These are phyloP conservation scores for Sympetrum striolatum DNA, from an alignment of 2,888 invertebrate species.

Conservation along the genomic window DNA sequence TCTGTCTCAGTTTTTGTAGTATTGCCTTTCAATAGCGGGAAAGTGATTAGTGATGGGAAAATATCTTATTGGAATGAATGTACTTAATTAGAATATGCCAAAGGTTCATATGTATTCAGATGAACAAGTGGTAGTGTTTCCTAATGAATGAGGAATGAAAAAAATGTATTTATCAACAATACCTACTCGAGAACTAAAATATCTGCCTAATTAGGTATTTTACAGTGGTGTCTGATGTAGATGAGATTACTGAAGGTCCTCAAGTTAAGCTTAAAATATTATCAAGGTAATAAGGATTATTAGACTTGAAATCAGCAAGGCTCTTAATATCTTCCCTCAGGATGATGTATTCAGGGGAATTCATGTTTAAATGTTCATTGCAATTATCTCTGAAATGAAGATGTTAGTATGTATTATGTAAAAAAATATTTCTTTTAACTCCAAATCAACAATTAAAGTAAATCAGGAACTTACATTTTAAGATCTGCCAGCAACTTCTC, in stretches of 20 bases:
- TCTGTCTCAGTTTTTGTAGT: no score
- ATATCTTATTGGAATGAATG: no score
- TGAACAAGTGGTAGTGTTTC: no score
- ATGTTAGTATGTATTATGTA: neutral
- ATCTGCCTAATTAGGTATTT: no score
- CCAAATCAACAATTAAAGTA: neutral
- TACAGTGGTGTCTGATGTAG: no score
- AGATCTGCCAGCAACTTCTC: constrained; percentile 13
- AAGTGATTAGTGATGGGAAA: no score
- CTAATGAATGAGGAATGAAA: no score
- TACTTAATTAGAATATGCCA: no score
- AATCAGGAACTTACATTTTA: constrained; percentile 36
- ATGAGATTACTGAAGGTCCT: neutral
- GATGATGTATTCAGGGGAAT: neutral
- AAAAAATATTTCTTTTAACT: neutral
- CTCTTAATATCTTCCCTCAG: neutral
- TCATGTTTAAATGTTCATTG: neutral
- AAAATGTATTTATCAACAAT: no score
- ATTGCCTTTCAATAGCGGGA: no score
- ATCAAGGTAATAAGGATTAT: constrained; percentile 5
- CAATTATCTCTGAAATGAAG: neutral
- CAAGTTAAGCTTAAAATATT: neutral
- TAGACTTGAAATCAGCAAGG: neutral
- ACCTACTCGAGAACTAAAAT: no score
- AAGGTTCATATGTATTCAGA: no score